Percentiles rank a stretch among this genome's conserved stretches.
phyloP scores from a whole-genome alignment of 2,888 invertebrate species.

The Julus scandinavius region DNA sequence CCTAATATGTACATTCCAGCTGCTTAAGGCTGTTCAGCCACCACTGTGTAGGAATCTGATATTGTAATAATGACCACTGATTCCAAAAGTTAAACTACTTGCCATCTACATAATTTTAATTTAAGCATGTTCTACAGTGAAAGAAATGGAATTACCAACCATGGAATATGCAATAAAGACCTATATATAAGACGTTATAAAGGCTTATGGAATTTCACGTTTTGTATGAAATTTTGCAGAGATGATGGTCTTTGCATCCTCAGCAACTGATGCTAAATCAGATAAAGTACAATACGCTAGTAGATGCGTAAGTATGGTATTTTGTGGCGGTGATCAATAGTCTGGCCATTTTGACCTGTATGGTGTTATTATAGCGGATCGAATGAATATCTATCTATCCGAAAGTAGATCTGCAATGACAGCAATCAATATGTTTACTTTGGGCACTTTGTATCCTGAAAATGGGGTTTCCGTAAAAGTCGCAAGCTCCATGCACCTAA shows the following conservation, averaged over 20 bases:
- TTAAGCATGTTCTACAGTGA: too few relatives aligned
- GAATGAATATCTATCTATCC: slow-evolving; percentile 39
- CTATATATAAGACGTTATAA: too few relatives aligned
- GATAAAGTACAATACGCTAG: neutral
- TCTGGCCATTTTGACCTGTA: neutral
- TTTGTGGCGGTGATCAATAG: neutral
- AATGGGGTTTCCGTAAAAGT: slow-evolving; percentile 35
- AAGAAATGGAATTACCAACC: too few relatives aligned
- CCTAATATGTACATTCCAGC: too few relatives aligned
- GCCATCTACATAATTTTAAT: too few relatives aligned
- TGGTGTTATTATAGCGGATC: slow-evolving; percentile 21
- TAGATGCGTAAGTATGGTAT: neutral
- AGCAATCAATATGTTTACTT: slow-evolving; percentile 38
- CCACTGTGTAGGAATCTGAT: too few relatives aligned
- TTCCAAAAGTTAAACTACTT: too few relatives aligned
- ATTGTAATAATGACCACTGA: too few relatives aligned
- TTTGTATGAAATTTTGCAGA: too few relatives aligned
- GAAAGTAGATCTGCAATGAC: slow-evolving; percentile 31
- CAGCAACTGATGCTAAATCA: slow-evolving; percentile 1
- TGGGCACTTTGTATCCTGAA: slow-evolving; percentile 35
- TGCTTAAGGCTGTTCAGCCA: too few relatives aligned
- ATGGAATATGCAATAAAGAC: too few relatives aligned
- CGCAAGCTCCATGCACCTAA: neutral
- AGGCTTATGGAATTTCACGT: too few relatives aligned
- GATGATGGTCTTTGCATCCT: neutral